Evolutionary conservation across 2,113 vertebrate genomes (phyloP), one percentile per base, ranked within the genome.

Genomic region (Pogonocichla stellata): DNA sequence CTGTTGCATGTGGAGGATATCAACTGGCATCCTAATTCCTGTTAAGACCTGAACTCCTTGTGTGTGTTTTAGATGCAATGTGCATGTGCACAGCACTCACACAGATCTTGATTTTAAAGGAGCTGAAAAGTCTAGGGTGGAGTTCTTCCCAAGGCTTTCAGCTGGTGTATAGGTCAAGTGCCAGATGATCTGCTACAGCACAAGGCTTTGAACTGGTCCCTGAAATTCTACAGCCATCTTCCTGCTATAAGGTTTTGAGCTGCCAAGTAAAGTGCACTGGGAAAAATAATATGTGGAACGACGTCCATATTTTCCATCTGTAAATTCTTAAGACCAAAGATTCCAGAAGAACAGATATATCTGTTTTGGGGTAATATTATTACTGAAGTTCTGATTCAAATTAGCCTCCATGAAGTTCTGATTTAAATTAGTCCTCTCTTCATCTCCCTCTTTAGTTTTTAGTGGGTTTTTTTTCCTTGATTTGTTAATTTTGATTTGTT

Each of bases 271-370:
- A 92, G 72, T 69, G 54, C 45, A 72, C 53, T 92, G 90, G 79
- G 94, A 80, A 93, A 95, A 94, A 33, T 56, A 88, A 88, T 69
- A 93, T 75, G 82, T 86, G 92, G 86, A 95, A 80, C 4, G 60
- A 65, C 10, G 5, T 75, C 70, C 75, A 48, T 80, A 53, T 93
- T 94, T 94, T 88, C 67, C 80, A 90, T 93, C 90, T 96, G 90
- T 60, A 86, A 92, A 84, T 86, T 72, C 77, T 94, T 92, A 88
- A 84, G 51, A 65, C 25, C 19, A 64, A 81, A 50, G 47, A 78
- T 67, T 95, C 34, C 77, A 66, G 57, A 80, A 88, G 43, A 70
- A 74, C 3, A 88, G 33, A 78, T 67, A 18, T 85, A 69, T n/a
- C 69, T 89, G 40, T 56, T 86, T 91, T 88, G 57, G 57, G 38